phyloP scores from a whole-genome alignment of 1,140 invertebrate species.

The Danaus melanippus region DNA sequence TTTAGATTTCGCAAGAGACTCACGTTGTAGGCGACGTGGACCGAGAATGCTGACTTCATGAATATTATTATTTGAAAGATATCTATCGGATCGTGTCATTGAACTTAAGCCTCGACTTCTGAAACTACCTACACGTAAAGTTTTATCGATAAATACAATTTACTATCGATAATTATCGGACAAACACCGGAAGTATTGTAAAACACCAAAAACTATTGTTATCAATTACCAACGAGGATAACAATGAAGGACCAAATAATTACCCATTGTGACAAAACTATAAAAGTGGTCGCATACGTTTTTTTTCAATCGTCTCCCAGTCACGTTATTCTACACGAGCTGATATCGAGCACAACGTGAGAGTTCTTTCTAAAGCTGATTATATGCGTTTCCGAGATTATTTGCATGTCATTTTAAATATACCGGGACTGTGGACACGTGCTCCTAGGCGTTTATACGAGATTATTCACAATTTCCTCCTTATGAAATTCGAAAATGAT shows the following conservation, averaged over 20 bases:
- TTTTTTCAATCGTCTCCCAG: constrained; percentile 22
- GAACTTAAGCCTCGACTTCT: constrained; percentile 24
- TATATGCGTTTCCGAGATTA: constrained; percentile 42
- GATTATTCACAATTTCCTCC: constrained; percentile 42
- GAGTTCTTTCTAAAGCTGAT: constrained; percentile 53
- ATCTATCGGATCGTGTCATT: constrained; percentile 34
- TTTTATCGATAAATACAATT: not conserved
- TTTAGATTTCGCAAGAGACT: constrained; percentile 43
- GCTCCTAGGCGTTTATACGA: constrained; percentile 37
- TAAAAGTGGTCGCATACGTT: constrained; percentile 26
- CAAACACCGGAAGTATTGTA: constrained; percentile 42
- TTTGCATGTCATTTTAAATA: constrained; percentile 49
- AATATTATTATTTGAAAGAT: constrained; percentile 24
- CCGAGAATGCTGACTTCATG: constrained; percentile 16
- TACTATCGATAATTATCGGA: constrained; percentile 11
- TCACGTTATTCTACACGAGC: constrained; percentile 56
- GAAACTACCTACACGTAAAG: not conserved
- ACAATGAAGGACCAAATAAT: constrained; percentile 60
- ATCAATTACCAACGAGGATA: constrained; percentile 23
- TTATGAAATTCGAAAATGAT: constrained; percentile 52
- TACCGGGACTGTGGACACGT: constrained; percentile 32
- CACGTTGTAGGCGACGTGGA: constrained; percentile 45
- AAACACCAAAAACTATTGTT: constrained; percentile 23
- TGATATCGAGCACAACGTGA: constrained; percentile 36
- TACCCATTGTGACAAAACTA: constrained; percentile 45